Evolutionary conservation across 2,888 invertebrate genomes (phyloP).

Genomic region (Cerastis rubricosa): DNA sequence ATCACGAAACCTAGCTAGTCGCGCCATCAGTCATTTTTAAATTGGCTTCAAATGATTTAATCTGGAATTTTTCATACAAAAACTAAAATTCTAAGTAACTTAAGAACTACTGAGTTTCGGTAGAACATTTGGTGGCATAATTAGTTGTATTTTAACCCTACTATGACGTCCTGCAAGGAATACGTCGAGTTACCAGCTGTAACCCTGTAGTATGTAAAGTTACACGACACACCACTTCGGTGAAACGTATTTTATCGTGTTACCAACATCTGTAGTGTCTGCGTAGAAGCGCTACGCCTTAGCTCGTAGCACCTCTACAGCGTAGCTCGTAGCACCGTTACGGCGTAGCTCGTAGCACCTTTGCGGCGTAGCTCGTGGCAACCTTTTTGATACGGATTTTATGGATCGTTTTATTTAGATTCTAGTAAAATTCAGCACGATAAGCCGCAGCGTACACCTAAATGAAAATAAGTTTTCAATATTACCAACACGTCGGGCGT

Average conservation of each 20-base stretch:
- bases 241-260: constrained; percentile 29
- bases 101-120: no score
- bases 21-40: no score
- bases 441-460: constrained; percentile 30
- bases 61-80: no score
- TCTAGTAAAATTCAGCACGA: constrained; percentile 37
- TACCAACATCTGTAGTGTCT: constrained; percentile 45
- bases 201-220: not conserved
- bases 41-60: no score
- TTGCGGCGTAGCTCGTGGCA: no score
- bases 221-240: not conserved
- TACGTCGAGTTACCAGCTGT: no score
- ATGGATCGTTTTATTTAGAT: constrained; percentile 41
- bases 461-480: constrained; percentile 46
- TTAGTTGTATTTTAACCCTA: no score
- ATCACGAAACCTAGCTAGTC: no score
- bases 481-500: not conserved
- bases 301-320: constrained; percentile 27
- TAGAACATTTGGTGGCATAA: no score
- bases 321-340: constrained; percentile 39
- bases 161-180: no score
- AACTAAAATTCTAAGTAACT: no score
- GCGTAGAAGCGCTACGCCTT: constrained; percentile 43
- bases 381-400: constrained; percentile 40
- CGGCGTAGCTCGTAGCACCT: no score